Evolutionary conservation across 2,113 vertebrate genomes (phyloP), one percentile per base, ranked within the genome.

Genomic region (Myiopsitta monachus): DNA sequence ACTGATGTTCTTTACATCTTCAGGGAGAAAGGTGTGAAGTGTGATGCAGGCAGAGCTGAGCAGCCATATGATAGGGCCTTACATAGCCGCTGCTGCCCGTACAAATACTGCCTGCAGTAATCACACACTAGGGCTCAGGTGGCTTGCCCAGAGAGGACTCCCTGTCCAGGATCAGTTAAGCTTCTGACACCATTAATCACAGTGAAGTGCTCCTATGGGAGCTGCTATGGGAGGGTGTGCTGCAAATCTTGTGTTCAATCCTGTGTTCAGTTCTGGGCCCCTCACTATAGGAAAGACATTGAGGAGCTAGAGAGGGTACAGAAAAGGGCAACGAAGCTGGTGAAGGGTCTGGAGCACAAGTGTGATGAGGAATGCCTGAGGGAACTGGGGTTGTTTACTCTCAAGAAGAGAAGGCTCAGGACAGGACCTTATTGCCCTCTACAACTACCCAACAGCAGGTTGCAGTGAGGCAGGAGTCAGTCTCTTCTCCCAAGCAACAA

Each of bases 81-180:
- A 43, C 44, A 1, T 10, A 23, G 83, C 76, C 66, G 90, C 85
- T 9, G 55, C 80, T 2, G 11, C 75, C 30, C 4, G 4, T 12
- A 27, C 21, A 5, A 18, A 3, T 1, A 19, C 55, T 24, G 82
- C 63, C 55, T 14, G 82, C 59, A 14, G 5, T 4, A 8, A 26
- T 15, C 82, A 9, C 9, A 14, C 64, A 18, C 11, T 1, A 0
- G 15, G 82, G 63, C 73, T 92, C 41, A 16, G 69, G 63, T 16
- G 23, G 62, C 80, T 54, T 1, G 11, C 28, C 54, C n/a, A 9
- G 51, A 9, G 0, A 87, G 94, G 55, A 94, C 90, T 90, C 84
- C 14, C 68, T 89, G 96, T 91, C 64, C 87, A 1, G 87, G 83
- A 89, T 73, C 94, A 91, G 90, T 78, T 95, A 92, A 96, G 91